Evolutionary conservation across 1,140 invertebrate species (phyloP), one percentile per base, ranked within the genome.

Genomic region (Cydia pomonella): DNA sequence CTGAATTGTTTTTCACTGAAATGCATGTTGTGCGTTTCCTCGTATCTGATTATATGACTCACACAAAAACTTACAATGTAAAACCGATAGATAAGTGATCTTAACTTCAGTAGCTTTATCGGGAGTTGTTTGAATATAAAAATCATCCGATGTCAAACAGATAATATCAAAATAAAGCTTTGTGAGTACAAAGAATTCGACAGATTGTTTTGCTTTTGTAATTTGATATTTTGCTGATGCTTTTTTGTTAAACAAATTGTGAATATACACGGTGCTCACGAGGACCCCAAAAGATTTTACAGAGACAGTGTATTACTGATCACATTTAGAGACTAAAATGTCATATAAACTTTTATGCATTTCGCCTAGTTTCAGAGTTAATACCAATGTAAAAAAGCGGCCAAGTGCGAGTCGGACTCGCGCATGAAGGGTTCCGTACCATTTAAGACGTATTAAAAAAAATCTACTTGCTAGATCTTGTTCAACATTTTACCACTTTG

Each of bases 161-260:
- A 69, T 69, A 38, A 38, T 10, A 69, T 69, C 64, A 69, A 69
- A 69, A 33, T 69, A 69, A 38, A 38, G 64, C 29, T 27, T 23
- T 59, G 53, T 59, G 4, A 29, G 16, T 23, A 38, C 64, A 69
- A 69, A 69, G 33, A 41, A 69, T 69, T 69, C 29, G 1, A 33
- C 29, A 69, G 41, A 69, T 69, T 69, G 64, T 18, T 69, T 69
- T 18, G 64, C 64, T 69, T 69, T 69, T 38, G 64, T 69, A 69
- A 69, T n/a, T 5, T 18, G 64, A 69, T 69, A 69, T 69, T 69
- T 69, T 21, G 29, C 64, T 69, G 29, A 29, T 33, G 27, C 16
- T 21, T 18, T 53, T 53, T 53, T 29, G 23, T 64, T 63, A 23
- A 25, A 29, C 33, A 66, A 66, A 66, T n/a, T 66, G 3, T 66